Base-by-base conservation (phyloP, 2,113 vertebrate species). In the Ivindomyrus marchei region DNA sequence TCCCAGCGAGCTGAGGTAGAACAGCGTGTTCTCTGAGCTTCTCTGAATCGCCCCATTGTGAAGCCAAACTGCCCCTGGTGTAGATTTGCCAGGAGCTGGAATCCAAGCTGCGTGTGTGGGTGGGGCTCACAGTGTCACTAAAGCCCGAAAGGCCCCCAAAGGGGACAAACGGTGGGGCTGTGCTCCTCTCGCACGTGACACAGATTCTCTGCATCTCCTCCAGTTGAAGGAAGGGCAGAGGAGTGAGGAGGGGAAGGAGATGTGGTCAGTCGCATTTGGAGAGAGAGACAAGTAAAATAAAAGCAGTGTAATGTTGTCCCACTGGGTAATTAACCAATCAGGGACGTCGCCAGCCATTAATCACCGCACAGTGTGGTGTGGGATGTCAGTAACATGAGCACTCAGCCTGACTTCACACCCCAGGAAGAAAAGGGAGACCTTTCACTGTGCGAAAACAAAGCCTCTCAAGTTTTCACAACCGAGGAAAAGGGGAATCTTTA, bases 1-100 rank as follows among this genome's bases (percentile, higher is more conserved):
- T 31, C 77, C 50, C 70, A 83, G 47, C 7, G 27, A 19, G 74
- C 36, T 49, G 27, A 89, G 88, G 88, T 46, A 8, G 66, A 80
- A 83, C 31, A 89, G 31, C 50, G 17, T n/a, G 39, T 53, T 36
- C 66, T 52, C 88, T 89, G 88, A 88, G 85, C 86, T 88, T 70
- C 45, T 89, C 53, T 92, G 90, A 95, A 93, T 92, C 52, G 88
- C 36, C 56, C 90, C 91, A 93, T 93, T 92, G 93, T 93, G 90
- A 58, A 52, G 45, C 86, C 90, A 88, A 89, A 74, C 89, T 92
- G 90, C 91, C 90, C 90, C 90, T 90, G 91, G 17, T 50, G 66
- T n/a, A 87, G 74, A 80, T 39, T 3, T 42, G 74, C 13, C 31
- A 80, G 74, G 36, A 39, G 74, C 36, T 80, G 74, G 74, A 80